Evolutionary conservation across 1,140 invertebrate species (phyloP).

Genomic region (Carposina sasakii): DNA sequence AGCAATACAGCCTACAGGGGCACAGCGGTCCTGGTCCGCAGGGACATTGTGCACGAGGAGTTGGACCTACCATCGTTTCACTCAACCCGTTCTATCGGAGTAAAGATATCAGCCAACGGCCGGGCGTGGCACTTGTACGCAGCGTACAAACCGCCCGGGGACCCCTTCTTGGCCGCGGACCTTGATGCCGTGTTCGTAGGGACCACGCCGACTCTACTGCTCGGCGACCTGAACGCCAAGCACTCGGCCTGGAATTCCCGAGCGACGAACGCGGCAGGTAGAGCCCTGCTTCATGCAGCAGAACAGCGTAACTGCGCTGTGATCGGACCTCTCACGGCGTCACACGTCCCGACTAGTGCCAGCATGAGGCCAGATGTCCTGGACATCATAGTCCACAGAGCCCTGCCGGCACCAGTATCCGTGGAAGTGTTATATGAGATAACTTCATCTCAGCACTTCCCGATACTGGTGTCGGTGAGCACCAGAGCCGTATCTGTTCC

Average conservation of each 20-base stretch:
- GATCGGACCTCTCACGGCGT: background rate
- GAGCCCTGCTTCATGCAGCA: background rate
- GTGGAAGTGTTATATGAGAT: too few relatives aligned
- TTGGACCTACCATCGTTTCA: background rate
- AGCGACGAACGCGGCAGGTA: background rate
- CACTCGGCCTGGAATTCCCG: background rate
- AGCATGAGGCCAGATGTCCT: too few relatives aligned
- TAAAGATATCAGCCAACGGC: background rate
- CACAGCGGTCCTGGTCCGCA: background rate
- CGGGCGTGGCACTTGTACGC: background rate
- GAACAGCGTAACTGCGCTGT: background rate
- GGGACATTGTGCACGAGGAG: slow-evolving; percentile 4
- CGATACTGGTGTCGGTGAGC: too few relatives aligned
- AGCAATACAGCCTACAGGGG: background rate
- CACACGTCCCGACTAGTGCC: slow-evolving; percentile 1
- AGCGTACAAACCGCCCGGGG: background rate
- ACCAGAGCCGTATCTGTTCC: too few relatives aligned
- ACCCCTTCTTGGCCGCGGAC: background rate
- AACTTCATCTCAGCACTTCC: too few relatives aligned
- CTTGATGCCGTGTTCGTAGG: background rate
- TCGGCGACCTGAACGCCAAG: slow-evolving; percentile 8
- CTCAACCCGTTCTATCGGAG: background rate
- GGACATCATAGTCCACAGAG: too few relatives aligned
- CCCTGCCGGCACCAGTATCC: too few relatives aligned
- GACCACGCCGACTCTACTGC: background rate